A percentile compares a stretch with the other conserved stretches of the same genome.
phyloP scores from a whole-genome alignment of 2,888 invertebrate species.

The Pemphredon lugubris region DNA sequence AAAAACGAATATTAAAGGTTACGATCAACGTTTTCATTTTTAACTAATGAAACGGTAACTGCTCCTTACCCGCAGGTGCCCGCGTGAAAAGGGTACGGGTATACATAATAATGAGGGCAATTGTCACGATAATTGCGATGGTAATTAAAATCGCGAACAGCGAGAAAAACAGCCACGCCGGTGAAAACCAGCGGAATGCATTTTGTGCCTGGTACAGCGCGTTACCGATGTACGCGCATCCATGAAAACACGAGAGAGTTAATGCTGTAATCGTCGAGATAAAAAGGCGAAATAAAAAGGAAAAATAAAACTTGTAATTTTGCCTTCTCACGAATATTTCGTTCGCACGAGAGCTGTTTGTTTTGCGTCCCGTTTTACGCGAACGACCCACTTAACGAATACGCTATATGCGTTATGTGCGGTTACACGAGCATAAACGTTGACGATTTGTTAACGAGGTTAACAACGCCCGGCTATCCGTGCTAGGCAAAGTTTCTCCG shows the following conservation, averaged over 20 bases:
- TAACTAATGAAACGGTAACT: too few relatives aligned
- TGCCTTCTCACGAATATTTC: slow-evolving; percentile 34
- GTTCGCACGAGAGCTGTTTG: slow-evolving; percentile 2
- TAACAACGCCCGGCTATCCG: slow-evolving; percentile 29
- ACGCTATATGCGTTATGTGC: neutral
- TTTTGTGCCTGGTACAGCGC: neutral
- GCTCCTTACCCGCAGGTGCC: too few relatives aligned
- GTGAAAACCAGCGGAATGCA: neutral
- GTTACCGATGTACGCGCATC: neutral
- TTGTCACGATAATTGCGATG: neutral
- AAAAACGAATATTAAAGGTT: too few relatives aligned
- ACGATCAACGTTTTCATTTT: too few relatives aligned
- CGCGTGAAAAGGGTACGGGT: too few relatives aligned
- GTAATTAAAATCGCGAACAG: neutral
- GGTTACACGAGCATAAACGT: too few relatives aligned
- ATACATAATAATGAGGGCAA: neutral
- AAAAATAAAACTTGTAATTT: slow-evolving; percentile 9
- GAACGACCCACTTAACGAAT: slow-evolving; percentile 30
- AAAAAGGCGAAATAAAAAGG: neutral
- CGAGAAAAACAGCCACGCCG: neutral
- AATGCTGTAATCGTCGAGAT: neutral
- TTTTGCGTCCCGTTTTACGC: slow-evolving; percentile 5
- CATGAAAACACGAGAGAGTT: neutral
- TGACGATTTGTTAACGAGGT: slow-evolving; percentile 38
- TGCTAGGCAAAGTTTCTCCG: neutral